Evolutionary conservation across 2,888 invertebrate species (phyloP), one percentile per base, ranked within the genome.

Genomic region (Endotricha flammealis): DNA sequence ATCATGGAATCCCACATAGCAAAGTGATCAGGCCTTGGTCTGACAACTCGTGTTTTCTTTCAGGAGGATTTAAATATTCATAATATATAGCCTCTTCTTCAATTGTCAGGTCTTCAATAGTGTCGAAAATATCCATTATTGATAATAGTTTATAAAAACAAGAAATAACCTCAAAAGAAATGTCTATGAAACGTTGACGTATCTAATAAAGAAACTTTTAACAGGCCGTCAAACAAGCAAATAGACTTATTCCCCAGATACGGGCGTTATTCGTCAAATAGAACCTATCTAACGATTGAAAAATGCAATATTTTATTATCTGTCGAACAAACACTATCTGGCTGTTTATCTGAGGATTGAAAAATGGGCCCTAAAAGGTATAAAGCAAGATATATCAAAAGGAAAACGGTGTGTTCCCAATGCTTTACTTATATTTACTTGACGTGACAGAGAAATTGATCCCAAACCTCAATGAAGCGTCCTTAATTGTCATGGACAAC

Each of bases 61-160:
- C 28, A 11, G 29, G 4, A 12, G 37, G 32, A 38, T 32, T 38
- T 12, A 38, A 13, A 24, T 32, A 38, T 12, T 32, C 32, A 29
- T 32, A 25, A n/a, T 25, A 23, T 31, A 36, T 14, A 8, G 36
- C 36, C 36, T 36, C 36, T 32, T 37, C 37, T 32, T 32, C 37
- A 10, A 37, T 37, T 8, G 37, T 28, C 28, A 37, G 16, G 14
- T 32, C 32, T 3, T 32, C 32, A 38, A 32, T 32, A 14, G 12
- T 27, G 2, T 27, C 27, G 27, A 27, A 27, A 27, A 27, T 27
- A 27, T 23, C 23, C 23, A 23, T 23, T 4, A 23, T 23, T 2
- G 2, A n/a, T 4, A n/a, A 9, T 7, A 2, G 23, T 23, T 7
- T n/a, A 23, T 2, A 23, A 1, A 2, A 23, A 23, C n/a, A 4